phyloP scores from a whole-genome alignment of 2,888 invertebrate genomes.

The Pandemis heparana region DNA sequence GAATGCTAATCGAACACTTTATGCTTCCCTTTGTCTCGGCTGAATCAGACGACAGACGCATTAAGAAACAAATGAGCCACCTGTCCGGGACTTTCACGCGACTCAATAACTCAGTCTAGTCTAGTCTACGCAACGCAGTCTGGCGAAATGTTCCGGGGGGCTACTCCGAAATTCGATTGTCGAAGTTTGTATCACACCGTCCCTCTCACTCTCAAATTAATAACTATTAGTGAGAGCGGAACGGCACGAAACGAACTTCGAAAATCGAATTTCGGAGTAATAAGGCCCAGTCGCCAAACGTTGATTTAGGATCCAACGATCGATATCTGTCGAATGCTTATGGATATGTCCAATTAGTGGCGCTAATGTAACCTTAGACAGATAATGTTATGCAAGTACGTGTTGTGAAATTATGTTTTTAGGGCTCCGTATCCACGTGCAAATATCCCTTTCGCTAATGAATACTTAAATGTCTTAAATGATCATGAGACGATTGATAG shows the following conservation, averaged over 20 bases:
- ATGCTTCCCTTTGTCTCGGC: constrained; percentile 2
- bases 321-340: constrained; percentile 16
- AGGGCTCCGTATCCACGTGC: background rate
- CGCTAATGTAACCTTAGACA: background rate
- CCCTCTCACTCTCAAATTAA: too few relatives aligned
- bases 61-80: constrained; percentile 17
- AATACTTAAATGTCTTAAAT: too few relatives aligned
- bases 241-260: too few relatives aligned
- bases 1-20: background rate
- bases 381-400: too few relatives aligned
- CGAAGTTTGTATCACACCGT: too few relatives aligned
- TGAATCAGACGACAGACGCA: constrained; percentile 1
- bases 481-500: too few relatives aligned
- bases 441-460: too few relatives aligned
- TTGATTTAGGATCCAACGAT: constrained; percentile 25
- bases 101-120: constrained; percentile 15
- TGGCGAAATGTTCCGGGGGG: constrained; percentile 25
- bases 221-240: too few relatives aligned
- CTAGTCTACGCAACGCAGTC: constrained; percentile 2
- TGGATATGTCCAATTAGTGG: constrained; percentile 32
- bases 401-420: background rate
- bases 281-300: constrained; percentile 27
- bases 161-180: too few relatives aligned
- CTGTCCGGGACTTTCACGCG: constrained; percentile 5
- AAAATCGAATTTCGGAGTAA: too few relatives aligned